Base-by-base conservation (phyloP, 2,888 invertebrate species). In the Euclidia mi region DNA sequence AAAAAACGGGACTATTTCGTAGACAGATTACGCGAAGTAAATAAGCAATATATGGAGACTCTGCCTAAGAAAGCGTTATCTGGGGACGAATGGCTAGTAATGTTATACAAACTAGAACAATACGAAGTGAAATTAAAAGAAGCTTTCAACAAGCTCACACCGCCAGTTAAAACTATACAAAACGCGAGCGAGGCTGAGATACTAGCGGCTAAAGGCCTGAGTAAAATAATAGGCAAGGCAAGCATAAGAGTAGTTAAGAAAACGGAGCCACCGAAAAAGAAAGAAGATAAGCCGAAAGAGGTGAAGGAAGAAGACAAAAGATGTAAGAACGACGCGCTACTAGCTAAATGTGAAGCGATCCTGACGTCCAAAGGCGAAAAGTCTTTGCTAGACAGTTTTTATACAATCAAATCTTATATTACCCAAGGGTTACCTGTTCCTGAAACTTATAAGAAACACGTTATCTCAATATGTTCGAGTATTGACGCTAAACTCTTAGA, bases 131-230 rank as follows among this genome's bases (percentile, higher is more conserved):
- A 84, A 35, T 53, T 94, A 1, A 90, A 84, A 55, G 89, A 88
- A 0, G 79, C 86, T 0, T 85, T 92, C n/a, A 56, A 75, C 0
- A 91, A 91, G 70, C 69, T 84, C 0, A 65, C 74, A 0, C 78
- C 85, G 0, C 78, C 82, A 0, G 61, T 73, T 0, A 88, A 83
- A 63, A 12, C 79, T 0, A 75, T 65, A 0, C 80, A 82, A 9
- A 78, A 63, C n/a, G 86, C 87, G 0, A 92, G 91, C 56, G 94
- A 94, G 72, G 94, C 94, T 0, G 94, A 94, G 74, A 90, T 94
- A 0, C 31, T 94, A 44, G 94, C 91, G 0, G 94, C 92, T 0
- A 94, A 89, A 64, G 93, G 93, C 0, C 71, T 95, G 0, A 92
- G 94, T 48, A 94, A 94, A 57, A 91, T 95, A 0, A 94, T 95